These are phyloP conservation scores for Pseudomyrmex flavicornis DNA, from an alignment of 1,140 invertebrate species.

Conservation along the genomic window DNA sequence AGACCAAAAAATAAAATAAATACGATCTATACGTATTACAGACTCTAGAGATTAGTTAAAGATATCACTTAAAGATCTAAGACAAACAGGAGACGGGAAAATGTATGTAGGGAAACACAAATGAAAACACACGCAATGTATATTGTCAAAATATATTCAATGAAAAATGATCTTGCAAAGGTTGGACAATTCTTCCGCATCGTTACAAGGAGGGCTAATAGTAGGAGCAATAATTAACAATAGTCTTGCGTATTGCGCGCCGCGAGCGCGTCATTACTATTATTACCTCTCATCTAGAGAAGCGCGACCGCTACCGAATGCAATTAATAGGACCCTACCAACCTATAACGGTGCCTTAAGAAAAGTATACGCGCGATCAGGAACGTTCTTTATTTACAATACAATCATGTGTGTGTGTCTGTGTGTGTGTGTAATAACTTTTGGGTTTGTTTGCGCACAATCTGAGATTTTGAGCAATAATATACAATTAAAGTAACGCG, in stretches of 20 bases:
- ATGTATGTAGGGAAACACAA: slow-evolving; percentile 23
- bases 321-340: slow-evolving; percentile 77
- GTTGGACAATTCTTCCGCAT: slow-evolving; percentile 77
- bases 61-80: not conserved
- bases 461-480: slow-evolving; percentile 70
- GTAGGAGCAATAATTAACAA: slow-evolving; percentile 77
- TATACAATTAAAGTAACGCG: slow-evolving; percentile 54
- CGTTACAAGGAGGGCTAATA: slow-evolving; percentile 74
- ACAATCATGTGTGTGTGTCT: slow-evolving; percentile 42
- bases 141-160: slow-evolving; percentile 82
- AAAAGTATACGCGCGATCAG: slow-evolving; percentile 59
- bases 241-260: slow-evolving; percentile 55
- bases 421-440: slow-evolving; percentile 24
- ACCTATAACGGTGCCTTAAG: slow-evolving; percentile 74
- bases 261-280: slow-evolving; percentile 63
- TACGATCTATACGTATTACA: not conserved
- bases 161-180: slow-evolving; percentile 81
- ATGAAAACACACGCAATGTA: slow-evolving; percentile 61
- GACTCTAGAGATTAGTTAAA: not conserved
- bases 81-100: not conserved
- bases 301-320: slow-evolving; percentile 79
- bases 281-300: slow-evolving; percentile 75
- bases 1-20: no score
- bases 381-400: slow-evolving; percentile 77
- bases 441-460: not conserved